Percentiles rank a stretch among this genome's conserved stretches.
Evolutionary conservation across 2,113 vertebrate species (phyloP).

Genomic region (Emberiza fucata): DNA sequence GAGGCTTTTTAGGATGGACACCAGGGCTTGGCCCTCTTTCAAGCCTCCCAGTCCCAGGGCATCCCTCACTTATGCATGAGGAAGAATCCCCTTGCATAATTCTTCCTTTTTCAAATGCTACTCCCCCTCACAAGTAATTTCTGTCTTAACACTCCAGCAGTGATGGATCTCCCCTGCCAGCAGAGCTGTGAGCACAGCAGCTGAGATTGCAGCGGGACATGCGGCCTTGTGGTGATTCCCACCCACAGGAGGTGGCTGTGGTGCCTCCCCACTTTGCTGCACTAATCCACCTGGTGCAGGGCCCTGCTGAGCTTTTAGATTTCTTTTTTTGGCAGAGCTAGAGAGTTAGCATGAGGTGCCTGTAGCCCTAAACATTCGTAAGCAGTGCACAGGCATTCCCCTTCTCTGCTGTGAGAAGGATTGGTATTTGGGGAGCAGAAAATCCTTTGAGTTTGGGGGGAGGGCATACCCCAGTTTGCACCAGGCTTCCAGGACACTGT

Average conservation of each 20-base stretch:
- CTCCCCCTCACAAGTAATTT: not conserved
- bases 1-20: not conserved
- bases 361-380: not conserved
- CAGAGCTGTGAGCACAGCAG: not conserved
- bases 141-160: not conserved
- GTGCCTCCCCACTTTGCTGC: rapidly evolving
- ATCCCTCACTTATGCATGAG: not conserved
- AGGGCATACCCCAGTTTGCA: not conserved
- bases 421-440: rapidly evolving
- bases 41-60: not conserved
- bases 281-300: not conserved
- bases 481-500: not conserved
- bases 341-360: not conserved
- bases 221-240: not conserved
- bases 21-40: not conserved
- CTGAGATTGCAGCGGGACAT: not conserved
- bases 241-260: not conserved
- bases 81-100: not conserved
- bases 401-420: not conserved
- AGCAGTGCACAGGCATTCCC: not conserved
- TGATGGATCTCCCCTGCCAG: not conserved
- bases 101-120: not conserved
- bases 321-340: not conserved
- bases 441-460: not conserved
- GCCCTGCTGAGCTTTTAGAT: not conserved